phyloP scores from a whole-genome alignment of 1,140 invertebrate genomes.

The Zophobas morio region DNA sequence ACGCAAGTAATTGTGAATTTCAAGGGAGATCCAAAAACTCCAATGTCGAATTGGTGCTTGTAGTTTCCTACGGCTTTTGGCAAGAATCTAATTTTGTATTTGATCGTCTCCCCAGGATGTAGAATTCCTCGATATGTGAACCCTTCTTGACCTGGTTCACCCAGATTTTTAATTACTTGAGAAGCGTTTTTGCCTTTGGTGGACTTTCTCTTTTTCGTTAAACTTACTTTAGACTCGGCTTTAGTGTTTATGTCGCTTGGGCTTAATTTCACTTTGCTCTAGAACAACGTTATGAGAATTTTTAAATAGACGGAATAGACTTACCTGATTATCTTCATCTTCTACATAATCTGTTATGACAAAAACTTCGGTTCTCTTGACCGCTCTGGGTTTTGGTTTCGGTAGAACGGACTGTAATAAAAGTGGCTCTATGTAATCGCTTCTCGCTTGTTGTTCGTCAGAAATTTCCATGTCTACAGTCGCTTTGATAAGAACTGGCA shows the following conservation, averaged over 20 bases:
- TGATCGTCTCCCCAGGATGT: constrained; percentile 52
- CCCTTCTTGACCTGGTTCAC: not conserved
- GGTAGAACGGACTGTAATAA: constrained; percentile 6
- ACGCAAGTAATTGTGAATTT: constrained; percentile 52
- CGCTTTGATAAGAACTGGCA: constrained; percentile 2
- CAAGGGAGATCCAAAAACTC: constrained; percentile 47
- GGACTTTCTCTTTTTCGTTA: not conserved
- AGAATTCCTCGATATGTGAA: constrained; percentile 55
- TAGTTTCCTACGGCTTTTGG: constrained; percentile 58
- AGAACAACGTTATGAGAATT: not conserved
- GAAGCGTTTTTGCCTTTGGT: not conserved
- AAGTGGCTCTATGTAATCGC: not conserved
- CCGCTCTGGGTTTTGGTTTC: not conserved
- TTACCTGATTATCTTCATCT: not conserved
- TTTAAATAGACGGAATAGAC: not conserved
- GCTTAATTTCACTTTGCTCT: no score
- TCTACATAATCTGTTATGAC: not conserved
- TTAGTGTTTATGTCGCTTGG: no score
- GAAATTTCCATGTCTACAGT: not conserved
- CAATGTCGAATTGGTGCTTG: constrained; percentile 56
- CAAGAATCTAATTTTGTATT: constrained; percentile 57
- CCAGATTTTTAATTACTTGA: not conserved
- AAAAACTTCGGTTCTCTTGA: not conserved
- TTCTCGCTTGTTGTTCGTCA: not conserved
- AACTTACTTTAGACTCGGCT: not conserved